phyloP scores from a whole-genome alignment of 2,888 invertebrate genomes.

The Philereme vetulata region DNA sequence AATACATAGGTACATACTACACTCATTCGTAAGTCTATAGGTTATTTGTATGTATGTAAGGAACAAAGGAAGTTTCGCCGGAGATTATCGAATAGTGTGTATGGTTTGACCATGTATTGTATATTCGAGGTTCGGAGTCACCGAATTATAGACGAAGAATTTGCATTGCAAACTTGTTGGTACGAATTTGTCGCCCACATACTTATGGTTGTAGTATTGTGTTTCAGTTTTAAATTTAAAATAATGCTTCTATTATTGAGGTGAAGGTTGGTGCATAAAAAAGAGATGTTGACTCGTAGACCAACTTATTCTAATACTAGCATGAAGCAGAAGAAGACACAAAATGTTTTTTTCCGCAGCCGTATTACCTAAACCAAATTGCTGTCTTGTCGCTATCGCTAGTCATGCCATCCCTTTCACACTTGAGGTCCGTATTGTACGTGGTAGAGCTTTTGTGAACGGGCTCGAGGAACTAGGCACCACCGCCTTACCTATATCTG shows the following conservation, averaged over 20 bases:
- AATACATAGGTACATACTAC: constrained; percentile 34
- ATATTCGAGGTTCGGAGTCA: constrained; percentile 63
- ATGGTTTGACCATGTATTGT: constrained; percentile 64
- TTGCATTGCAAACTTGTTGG: constrained; percentile 59
- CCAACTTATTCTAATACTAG: no score
- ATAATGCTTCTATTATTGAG: not conserved
- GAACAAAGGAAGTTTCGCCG: constrained; percentile 76
- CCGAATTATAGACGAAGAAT: constrained; percentile 60
- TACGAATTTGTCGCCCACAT: constrained; percentile 55
- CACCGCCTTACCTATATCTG: no score
- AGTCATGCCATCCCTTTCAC: no score
- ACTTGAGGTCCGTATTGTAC: no score
- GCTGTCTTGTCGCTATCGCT: no score
- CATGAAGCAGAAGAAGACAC: no score
- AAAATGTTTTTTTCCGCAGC: no score
- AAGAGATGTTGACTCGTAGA: no score
- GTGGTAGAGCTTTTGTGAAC: no score
- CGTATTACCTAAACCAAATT: no score
- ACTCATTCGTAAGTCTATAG: constrained; percentile 19
- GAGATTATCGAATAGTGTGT: constrained; percentile 25
- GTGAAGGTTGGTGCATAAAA: not conserved
- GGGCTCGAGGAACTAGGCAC: no score
- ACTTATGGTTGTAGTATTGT: constrained; percentile 34
- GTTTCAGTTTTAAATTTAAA: constrained; percentile 1
- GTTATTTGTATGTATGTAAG: constrained; percentile 50